phyloP scores from a whole-genome alignment of 2,888 invertebrate genomes.

The Lasioglossum figueresi region DNA sequence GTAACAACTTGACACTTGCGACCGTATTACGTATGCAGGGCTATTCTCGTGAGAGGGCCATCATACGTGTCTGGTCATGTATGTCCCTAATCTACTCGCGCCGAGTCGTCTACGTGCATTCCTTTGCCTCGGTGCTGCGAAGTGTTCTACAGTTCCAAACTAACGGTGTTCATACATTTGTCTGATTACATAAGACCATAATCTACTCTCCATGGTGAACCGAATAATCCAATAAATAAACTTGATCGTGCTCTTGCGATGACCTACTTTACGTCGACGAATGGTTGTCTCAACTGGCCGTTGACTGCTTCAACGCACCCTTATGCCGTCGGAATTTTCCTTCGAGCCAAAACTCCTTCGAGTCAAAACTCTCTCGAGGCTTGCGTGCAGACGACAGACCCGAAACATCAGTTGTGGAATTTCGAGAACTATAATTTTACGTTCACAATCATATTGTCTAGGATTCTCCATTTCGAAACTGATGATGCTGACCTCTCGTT shows the following conservation, averaged over 20 bases:
- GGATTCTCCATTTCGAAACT: no score
- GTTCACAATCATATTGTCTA: no score
- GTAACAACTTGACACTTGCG: background rate
- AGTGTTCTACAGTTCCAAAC: background rate
- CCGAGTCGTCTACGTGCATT: background rate
- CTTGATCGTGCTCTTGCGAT: background rate
- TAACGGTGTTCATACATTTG: background rate
- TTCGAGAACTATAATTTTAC: no score
- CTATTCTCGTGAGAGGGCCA: background rate
- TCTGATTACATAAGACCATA: constrained; percentile 1
- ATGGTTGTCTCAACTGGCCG: background rate
- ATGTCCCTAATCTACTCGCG: background rate
- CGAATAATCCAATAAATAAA: background rate
- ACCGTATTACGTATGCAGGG: background rate
- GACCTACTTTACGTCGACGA: background rate
- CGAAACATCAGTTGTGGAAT: background rate
- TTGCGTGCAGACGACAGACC: background rate
- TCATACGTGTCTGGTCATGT: background rate
- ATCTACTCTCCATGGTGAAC: background rate
- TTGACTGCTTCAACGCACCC: background rate
- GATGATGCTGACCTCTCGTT: background rate
- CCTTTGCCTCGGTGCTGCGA: background rate
- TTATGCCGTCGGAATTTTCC: background rate
- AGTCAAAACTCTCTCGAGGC: background rate
- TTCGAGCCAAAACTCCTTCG: background rate